Base-by-base conservation (phyloP, 37 sponge, comb jelly and placozoan genomes). In the Diacarnus erythraeanus region DNA sequence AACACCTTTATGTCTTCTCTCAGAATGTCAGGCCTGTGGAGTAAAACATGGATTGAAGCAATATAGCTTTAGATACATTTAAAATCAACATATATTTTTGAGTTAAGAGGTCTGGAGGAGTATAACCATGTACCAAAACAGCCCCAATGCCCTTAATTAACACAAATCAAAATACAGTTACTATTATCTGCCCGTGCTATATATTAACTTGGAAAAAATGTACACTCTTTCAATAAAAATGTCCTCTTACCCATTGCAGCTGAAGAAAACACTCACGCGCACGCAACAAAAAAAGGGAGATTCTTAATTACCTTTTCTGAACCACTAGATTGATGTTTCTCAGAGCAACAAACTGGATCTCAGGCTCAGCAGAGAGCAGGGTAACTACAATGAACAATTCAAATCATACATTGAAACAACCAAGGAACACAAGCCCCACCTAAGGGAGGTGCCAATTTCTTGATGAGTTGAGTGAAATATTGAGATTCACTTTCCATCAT, bases 251-350 rank as follows among this genome's bases (percentile, higher is more conserved):
- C n/a, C n/a, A n/a, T n/a, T n/a, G n/a, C n/a, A n/a, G n/a, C n/a
- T n/a, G n/a, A n/a, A n/a, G n/a, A n/a, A n/a, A n/a, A n/a, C n/a
- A n/a, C n/a, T n/a, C n/a, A n/a, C n/a, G n/a, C n/a, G n/a, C n/a
- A n/a, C n/a, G n/a, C n/a, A n/a, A n/a, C n/a, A n/a, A 38, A 18
- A 35, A 68, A 68, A 25, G 56, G 10, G 56, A 60, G 27, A 36
- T 5, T 27, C 51, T 60, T 38, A n/a, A n/a, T n/a, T n/a, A 94
- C 94, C 97, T 80, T 58, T 97, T 97, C 83, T 98, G 99, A 23
- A 98, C 99, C 57, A 98, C 85, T 27, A 98, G 90, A 81, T 95
- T 96, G 84, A 98, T 98, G 83, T 98, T 98, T 57, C 99, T 72
- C 75, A 98, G 80, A 9, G 99, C 94, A 25, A 98, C 99, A 83